These are phyloP conservation scores for Cyanocitta stelleri DNA, from an alignment of 2,113 vertebrate genomes.

Conservation along the genomic window DNA sequence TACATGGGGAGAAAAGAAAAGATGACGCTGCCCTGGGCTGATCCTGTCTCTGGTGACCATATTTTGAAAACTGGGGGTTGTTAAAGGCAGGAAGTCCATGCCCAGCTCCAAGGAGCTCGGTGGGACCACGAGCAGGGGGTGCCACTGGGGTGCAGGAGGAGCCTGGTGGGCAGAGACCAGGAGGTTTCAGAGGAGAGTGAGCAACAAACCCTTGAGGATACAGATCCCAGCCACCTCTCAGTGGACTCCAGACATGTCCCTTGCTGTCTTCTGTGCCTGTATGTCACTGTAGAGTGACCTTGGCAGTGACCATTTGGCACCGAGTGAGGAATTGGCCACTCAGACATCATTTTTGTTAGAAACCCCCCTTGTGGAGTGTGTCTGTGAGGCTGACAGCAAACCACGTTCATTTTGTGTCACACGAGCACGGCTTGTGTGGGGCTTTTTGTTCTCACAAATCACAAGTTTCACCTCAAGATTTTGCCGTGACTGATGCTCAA, in stretches of 20 bases:
- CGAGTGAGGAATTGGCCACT: fast-evolving
- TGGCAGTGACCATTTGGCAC: neutral
- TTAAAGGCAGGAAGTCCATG: neutral
- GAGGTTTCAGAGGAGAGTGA: neutral
- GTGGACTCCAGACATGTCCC: neutral
- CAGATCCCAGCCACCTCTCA: neutral
- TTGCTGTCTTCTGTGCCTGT: neutral
- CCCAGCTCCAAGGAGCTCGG: neutral
- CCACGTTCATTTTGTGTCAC: neutral
- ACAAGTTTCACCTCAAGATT: neutral
- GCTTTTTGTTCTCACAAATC: neutral
- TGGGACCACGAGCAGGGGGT: neutral
- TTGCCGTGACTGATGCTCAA: neutral
- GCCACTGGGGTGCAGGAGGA: neutral
- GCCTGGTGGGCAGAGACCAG: neutral
- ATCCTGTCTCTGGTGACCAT: neutral
- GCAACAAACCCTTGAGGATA: neutral
- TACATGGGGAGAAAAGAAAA: neutral
- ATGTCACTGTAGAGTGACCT: neutral
- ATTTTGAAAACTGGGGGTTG: neutral
- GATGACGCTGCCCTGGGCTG: fast-evolving
- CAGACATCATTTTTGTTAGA: fast-evolving
- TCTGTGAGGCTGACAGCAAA: neutral
- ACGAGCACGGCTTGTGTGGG: neutral
- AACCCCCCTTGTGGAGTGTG: neutral